Conservation (phyloP, 2,797 vertebrate genomes). For the Anabacerthia variegaticeps region DNA sequence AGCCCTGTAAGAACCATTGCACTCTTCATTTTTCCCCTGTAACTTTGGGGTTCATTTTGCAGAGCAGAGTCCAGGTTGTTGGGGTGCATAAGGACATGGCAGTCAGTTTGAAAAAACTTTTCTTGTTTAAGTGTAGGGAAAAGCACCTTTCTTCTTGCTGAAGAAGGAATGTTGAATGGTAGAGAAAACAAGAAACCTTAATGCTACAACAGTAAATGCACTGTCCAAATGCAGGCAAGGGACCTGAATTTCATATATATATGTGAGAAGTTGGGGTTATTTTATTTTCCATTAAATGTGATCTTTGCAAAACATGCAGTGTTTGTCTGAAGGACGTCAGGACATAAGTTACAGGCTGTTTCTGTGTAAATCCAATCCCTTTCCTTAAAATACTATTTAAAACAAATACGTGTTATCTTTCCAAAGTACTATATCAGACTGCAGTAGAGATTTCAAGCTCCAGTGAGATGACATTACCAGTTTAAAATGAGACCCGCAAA, state of each 20-base stretch:
- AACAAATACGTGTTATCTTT: neutral
- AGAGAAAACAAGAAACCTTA: neutral
- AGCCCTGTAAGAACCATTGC: neutral
- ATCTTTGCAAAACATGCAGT: neutral
- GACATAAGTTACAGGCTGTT: neutral
- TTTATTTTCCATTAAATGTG: neutral
- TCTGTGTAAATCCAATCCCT: neutral
- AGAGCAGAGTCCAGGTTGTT: neutral
- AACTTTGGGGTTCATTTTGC: neutral
- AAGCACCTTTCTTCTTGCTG: neutral
- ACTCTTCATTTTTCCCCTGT: neutral
- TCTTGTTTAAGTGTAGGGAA: neutral
- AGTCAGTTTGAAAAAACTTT: neutral
- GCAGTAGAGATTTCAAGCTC: neutral
- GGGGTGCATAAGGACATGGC: neutral
- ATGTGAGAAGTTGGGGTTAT: neutral
- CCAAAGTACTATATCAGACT: neutral
- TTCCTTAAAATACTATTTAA: neutral
- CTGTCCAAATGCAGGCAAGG: neutral
- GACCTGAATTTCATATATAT: neutral
- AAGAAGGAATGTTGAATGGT: neutral
- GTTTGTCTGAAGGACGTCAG: neutral
- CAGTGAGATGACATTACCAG: neutral
- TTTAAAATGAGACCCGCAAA: neutral
- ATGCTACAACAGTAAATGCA: neutral